These are phyloP conservation scores for Gobiocypris rarus DNA, from an alignment of 2,113 vertebrate genomes.

Conservation along the genomic window DNA sequence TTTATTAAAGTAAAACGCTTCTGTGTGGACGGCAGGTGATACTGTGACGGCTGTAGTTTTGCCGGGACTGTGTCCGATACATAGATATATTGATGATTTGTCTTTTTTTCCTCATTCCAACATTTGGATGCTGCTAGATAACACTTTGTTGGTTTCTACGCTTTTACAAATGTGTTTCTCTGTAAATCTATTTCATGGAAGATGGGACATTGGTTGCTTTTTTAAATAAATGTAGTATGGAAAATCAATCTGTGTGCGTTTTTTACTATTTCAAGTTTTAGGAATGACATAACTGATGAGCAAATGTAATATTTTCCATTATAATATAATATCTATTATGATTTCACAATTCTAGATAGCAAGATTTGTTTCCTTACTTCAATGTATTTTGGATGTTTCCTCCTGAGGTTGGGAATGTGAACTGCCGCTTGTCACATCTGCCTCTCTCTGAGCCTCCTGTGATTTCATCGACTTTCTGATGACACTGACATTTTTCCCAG, in stretches of 20 bases:
- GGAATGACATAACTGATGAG: background rate
- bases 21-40: slow-evolving; percentile 79
- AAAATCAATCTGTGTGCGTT: slow-evolving; percentile 57
- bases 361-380: background rate
- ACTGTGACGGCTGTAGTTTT: slow-evolving; percentile 81
- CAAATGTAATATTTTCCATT: background rate
- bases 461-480: slow-evolving; percentile 31
- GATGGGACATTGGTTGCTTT: slow-evolving; percentile 79
- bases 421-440: background rate
- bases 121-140: slow-evolving; percentile 92
- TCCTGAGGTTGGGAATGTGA: too few relatives aligned
- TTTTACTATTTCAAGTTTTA: background rate
- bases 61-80: slow-evolving; percentile 75
- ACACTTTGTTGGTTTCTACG: slow-evolving; percentile 88
- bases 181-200: slow-evolving; percentile 86
- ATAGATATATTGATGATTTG: slow-evolving; percentile 69
- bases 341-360: too few relatives aligned
- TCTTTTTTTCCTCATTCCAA: slow-evolving; percentile 82
- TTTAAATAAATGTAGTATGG: slow-evolving; percentile 88
- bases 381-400: too few relatives aligned
- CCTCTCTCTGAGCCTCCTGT: background rate
- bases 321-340: too few relatives aligned
- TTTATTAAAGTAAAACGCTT: slow-evolving; percentile 83
- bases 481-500: slow-evolving; percentile 29
- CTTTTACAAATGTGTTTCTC: slow-evolving; percentile 85